Percentiles rank a stretch among this genome's conserved stretches.
phyloP scores from a whole-genome alignment of 2,113 vertebrate species.

The Mellivora capensis region DNA sequence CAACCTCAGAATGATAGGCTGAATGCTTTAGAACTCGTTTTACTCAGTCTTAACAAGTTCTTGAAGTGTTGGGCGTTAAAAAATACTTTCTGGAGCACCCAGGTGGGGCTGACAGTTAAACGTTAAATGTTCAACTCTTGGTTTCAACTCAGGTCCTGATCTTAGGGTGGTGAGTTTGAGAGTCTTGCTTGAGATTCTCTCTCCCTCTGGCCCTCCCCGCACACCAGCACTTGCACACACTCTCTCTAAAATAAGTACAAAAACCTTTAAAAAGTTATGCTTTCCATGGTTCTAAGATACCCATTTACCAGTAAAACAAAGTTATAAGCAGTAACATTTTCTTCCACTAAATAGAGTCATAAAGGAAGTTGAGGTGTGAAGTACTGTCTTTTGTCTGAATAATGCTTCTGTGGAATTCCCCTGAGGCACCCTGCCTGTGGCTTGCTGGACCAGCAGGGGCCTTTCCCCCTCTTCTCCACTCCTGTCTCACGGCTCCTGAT shows the following conservation, averaged over 20 bases:
- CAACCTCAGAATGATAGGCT: background rate
- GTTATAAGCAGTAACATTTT: background rate
- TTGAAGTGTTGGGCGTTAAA: background rate
- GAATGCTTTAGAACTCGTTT: background rate
- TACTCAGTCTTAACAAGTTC: background rate
- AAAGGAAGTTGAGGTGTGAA: background rate
- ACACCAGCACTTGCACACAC: too few species aligned
- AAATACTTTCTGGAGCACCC: background rate
- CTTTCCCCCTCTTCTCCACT: background rate
- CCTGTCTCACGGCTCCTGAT: background rate
- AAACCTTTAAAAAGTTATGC: background rate
- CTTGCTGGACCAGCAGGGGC: background rate
- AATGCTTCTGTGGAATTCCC: background rate
- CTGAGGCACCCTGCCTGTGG: too few species aligned
- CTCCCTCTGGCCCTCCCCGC: too few species aligned
- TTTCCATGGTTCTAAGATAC: background rate
- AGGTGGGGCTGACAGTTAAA: too few species aligned
- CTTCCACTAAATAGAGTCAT: background rate
- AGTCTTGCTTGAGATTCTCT: too few species aligned
- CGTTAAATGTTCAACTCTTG: background rate
- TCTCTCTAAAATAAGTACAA: background rate
- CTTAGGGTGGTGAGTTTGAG: background rate
- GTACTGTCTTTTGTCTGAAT: background rate
- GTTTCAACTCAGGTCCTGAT: background rate
- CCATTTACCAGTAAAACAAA: background rate